These are phyloP conservation scores for Leptinotarsa undecemlineata DNA, from an alignment of 1,140 invertebrate genomes.

Conservation along the genomic window DNA sequence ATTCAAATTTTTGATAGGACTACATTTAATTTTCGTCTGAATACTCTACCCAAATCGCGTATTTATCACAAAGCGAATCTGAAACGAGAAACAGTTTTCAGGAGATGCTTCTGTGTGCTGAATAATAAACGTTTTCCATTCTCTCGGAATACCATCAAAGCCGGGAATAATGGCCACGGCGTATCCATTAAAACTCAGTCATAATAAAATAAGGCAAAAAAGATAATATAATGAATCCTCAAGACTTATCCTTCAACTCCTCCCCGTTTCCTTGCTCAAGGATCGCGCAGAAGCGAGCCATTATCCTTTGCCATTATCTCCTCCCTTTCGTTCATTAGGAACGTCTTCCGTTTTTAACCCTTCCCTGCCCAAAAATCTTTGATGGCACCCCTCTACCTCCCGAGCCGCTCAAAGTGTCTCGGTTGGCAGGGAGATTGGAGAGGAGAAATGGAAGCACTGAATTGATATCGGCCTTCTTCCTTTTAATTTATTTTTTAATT, in stretches of 20 bases:
- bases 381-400: slow-evolving; percentile 9
- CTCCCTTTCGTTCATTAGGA: slow-evolving; percentile 40
- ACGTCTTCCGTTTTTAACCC: slow-evolving; percentile 38
- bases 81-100: slow-evolving; percentile 3
- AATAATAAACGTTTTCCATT: slow-evolving; percentile 12
- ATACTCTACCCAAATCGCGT: too few species aligned
- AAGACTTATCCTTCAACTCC: slow-evolving; percentile 34
- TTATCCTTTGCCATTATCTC: slow-evolving; percentile 43
- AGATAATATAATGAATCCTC: slow-evolving; percentile 30
- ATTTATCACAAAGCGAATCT: not conserved
- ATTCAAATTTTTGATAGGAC: too few species aligned
- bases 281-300: slow-evolving; percentile 37
- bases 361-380: slow-evolving; percentile 27
- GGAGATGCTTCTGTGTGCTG: not conserved
- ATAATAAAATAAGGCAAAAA: slow-evolving; percentile 28
- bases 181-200: slow-evolving; percentile 31
- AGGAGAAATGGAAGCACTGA: slow-evolving; percentile 5
- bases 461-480: slow-evolving; percentile 6
- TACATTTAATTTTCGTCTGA: too few species aligned
- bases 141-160: slow-evolving; percentile 7
- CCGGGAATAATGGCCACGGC: slow-evolving; percentile 19
- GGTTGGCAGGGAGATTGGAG: not conserved
- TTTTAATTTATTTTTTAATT: slow-evolving; percentile 19
- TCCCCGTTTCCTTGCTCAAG: slow-evolving; percentile 27
- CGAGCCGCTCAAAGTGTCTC: not conserved